Percentiles rank a stretch among this genome's conserved stretches.
Conservation (phyloP, 1,140 invertebrate species). For the Hylyphantes graminicola region DNA sequence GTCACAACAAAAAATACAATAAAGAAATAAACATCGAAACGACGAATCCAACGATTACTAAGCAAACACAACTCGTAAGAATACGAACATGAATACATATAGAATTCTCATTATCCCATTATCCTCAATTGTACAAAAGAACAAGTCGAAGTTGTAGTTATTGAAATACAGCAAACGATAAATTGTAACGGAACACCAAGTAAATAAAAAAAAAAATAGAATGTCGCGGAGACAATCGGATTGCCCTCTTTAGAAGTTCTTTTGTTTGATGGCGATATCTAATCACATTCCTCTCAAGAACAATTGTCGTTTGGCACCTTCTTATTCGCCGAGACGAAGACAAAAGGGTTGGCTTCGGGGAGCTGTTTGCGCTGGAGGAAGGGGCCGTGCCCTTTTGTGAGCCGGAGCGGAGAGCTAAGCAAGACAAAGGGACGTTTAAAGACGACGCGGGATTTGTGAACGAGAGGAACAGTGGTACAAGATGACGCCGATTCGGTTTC, state of each 20-base stretch:
- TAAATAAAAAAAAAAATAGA: not conserved
- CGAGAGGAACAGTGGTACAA: not conserved
- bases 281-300: conserved; percentile 12
- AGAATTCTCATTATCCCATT: too few relatives aligned
- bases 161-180: too few relatives aligned
- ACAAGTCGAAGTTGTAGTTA: too few relatives aligned
- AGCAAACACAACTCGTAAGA: conserved; percentile 27
- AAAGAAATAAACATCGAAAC: too few relatives aligned
- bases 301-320: conserved; percentile 1
- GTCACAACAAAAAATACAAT: too few relatives aligned
- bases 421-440: not conserved
- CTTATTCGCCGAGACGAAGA: conserved; percentile 25
- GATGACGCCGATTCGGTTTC: not conserved
- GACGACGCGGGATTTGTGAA: not conserved
- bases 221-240: not conserved
- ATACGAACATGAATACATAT: not conserved
- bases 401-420: not conserved
- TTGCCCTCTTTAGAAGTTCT: conserved; percentile 41
- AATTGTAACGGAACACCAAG: not conserved
- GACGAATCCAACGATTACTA: not conserved
- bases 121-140: too few relatives aligned
- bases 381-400: conserved; percentile 41
- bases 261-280: conserved; percentile 23
- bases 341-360: conserved; percentile 3
- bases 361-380: conserved; percentile 1